phyloP scores from a whole-genome alignment of 2,888 invertebrate species.

The Fabriciana adippe region DNA sequence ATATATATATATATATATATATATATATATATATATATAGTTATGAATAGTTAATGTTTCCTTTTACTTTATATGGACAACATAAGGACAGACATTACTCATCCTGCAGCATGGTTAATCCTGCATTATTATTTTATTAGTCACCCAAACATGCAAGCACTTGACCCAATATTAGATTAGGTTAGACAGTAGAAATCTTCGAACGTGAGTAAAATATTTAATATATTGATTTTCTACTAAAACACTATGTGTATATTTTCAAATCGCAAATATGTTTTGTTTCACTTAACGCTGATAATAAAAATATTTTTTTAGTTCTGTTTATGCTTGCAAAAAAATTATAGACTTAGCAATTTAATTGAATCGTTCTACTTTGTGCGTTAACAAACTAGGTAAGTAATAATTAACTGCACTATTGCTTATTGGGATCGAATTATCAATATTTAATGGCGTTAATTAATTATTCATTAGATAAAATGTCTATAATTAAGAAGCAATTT shows the following conservation, averaged over 20 bases:
- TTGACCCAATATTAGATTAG: slow-evolving; percentile 4
- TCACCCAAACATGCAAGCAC: slow-evolving; percentile 5
- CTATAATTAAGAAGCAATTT: slow-evolving; percentile 11
- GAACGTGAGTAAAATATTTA: slow-evolving; percentile 16
- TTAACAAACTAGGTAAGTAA: neutral
- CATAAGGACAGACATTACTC: slow-evolving; percentile 16
- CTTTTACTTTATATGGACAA: slow-evolving; percentile 19
- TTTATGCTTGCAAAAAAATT: too few species aligned
- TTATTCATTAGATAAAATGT: slow-evolving; percentile 14
- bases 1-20: neutral
- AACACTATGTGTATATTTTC: neutral
- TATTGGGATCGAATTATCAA: slow-evolving; percentile 7
- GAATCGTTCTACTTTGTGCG: too few species aligned
- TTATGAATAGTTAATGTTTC: slow-evolving; percentile 14
- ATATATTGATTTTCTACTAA: neutral
- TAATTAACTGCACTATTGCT: neutral
- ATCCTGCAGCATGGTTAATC: slow-evolving; percentile 1
- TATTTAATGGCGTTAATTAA: slow-evolving; percentile 12
- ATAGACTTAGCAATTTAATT: too few species aligned
- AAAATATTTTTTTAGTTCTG: too few species aligned
- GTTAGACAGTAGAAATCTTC: slow-evolving; percentile 11
- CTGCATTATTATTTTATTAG: slow-evolving; percentile 7
- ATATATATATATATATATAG: neutral
- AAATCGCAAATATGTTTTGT: neutral
- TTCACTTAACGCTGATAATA: too few species aligned